These are phyloP conservation scores for Hippoglossus stenolepis DNA, from an alignment of 2,113 vertebrate genomes.

Conservation along the genomic window DNA sequence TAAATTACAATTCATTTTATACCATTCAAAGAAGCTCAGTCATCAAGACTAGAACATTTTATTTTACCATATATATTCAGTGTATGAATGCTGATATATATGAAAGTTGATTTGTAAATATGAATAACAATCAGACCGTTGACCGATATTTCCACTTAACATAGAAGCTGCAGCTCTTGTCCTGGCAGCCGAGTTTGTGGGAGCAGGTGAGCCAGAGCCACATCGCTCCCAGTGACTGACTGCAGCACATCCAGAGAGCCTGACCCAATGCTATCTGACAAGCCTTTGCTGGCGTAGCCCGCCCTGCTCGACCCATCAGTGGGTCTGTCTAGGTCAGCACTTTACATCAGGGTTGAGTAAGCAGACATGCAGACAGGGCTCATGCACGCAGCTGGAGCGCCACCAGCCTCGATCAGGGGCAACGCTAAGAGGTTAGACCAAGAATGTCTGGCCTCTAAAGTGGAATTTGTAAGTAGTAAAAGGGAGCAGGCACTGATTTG, in stretches of 20 bases:
- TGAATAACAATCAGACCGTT: background rate
- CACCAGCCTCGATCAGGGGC: constrained; percentile 38
- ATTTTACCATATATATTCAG: background rate
- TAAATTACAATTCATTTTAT: too few relatives aligned
- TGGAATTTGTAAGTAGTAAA: constrained; percentile 65
- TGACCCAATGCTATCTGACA: constrained; percentile 68
- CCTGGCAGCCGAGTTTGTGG: constrained; percentile 19
- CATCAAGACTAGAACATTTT: too few relatives aligned
- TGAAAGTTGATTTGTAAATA: background rate
- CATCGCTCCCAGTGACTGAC: constrained; percentile 31
- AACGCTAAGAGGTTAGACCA: constrained; percentile 49
- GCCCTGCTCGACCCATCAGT: constrained; percentile 30
- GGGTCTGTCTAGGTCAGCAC: constrained; percentile 71
- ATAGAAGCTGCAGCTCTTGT: background rate
- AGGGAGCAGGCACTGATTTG: constrained; percentile 61
- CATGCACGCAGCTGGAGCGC: constrained; percentile 43
- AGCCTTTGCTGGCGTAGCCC: constrained; percentile 51
- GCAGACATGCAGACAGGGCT: constrained; percentile 57
- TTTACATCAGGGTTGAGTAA: constrained; percentile 70
- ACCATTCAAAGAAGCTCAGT: too few relatives aligned
- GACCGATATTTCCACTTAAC: background rate
- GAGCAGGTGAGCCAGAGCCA: constrained; percentile 24
- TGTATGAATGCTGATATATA: background rate
- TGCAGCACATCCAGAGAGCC: constrained; percentile 39
- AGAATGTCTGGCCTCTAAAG: constrained; percentile 59